Evolutionary conservation across 1,140 invertebrate genomes (phyloP), one percentile per base, ranked within the genome.

Genomic region (Ostrea denselamellosa): DNA sequence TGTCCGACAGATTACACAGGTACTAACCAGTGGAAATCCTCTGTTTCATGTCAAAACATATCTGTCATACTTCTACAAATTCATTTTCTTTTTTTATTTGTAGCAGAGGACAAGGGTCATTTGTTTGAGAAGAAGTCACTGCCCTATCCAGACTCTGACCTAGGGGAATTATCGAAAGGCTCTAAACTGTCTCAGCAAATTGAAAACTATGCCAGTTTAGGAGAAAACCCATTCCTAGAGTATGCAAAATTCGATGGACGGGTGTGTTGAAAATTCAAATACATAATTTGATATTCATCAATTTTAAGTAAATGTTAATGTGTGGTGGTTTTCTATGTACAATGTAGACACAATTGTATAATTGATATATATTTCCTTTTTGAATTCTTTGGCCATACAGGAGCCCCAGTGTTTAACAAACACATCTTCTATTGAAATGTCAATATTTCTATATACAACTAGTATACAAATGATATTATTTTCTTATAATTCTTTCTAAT

Each of bases 211-310:
- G 97, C 97, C 0, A 96, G 96, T 92, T 93, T 97, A 85, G 97
- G 97, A 34, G 96, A 97, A 91, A 98, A 98, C 95, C 97, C 97
- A 34, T 99, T 98, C 95, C 96, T 97, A 83, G 97, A 98, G 93
- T 99, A 97, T 96, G 97, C 97, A 17, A 97, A 97, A 94, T 99
- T 97, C 95, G 98, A 99, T 96, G 98, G 98, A 88, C 92, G 93
- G 89, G 94, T 95, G 90, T 88, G 65, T 44, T 22, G 9, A 86
- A 52, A 19, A 34, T 34, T 58, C 28, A 85, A 65, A 10, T 85
- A n/a, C 5, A 17, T 4, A 44, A 19, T 34, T 85, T 65, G 10
- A 17, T 83, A 44, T 51, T 22, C n/a, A n/a, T 53, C 10, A 56
- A 17, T 53, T 85, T 62, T 28, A 12, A 10, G 14, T 44, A 52